phyloP scores from a whole-genome alignment of 2,797 vertebrate species.

The Antennarius maculatus region DNA sequence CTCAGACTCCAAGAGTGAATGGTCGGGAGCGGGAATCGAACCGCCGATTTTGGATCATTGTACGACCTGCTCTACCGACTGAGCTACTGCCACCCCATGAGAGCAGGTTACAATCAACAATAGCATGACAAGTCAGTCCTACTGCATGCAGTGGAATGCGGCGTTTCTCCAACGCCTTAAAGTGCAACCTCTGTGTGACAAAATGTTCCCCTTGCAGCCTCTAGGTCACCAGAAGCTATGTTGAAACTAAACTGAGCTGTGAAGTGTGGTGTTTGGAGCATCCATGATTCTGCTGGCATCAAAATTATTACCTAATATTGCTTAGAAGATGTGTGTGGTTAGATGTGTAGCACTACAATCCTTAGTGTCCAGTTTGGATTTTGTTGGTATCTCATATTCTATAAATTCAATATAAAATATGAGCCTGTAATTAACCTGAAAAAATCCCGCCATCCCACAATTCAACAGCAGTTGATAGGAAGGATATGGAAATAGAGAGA shows the following conservation, averaged over 20 bases:
- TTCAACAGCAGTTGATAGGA: too few relatives aligned
- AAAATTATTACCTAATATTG: conserved; percentile 11
- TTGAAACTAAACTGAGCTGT: too few relatives aligned
- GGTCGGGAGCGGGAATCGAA: too few relatives aligned
- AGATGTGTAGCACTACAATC: not conserved
- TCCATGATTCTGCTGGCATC: conserved; percentile 6
- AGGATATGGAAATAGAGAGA: too few relatives aligned
- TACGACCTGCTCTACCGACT: too few relatives aligned
- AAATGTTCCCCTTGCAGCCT: conserved; percentile 3
- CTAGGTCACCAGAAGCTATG: conserved; percentile 6
- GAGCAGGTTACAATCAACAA: conserved; percentile 21
- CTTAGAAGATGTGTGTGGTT: conserved; percentile 24
- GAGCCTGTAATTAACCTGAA: too few relatives aligned
- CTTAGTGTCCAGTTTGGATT: too few relatives aligned
- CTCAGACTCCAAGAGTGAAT: too few relatives aligned
- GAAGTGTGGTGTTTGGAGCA: conserved; percentile 3
- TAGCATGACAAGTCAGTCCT: conserved; percentile 26
- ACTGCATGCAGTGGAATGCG: conserved; percentile 22
- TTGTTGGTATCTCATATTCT: too few relatives aligned
- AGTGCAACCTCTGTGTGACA: conserved; percentile 8
- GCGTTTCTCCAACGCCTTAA: conserved; percentile 13
- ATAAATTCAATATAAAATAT: too few relatives aligned
- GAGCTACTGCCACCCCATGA: not conserved
- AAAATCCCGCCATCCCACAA: too few relatives aligned
- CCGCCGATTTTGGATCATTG: too few relatives aligned